Conservation (phyloP, 35 echinoderm and acorn worm species). For the Anneissia japonica region DNA sequence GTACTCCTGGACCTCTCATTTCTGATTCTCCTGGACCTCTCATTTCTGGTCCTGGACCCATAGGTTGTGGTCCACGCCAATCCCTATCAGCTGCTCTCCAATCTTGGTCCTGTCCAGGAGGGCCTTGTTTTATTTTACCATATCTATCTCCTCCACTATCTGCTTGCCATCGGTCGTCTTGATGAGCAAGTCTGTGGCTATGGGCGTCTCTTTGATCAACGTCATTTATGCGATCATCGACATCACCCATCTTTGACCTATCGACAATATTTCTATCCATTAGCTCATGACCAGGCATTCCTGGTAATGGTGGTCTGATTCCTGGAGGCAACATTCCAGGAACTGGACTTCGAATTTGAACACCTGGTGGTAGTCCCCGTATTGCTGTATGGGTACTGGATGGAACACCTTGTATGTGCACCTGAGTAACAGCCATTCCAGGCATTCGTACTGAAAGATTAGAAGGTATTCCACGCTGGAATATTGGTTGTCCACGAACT, state of each 20-base stretch:
- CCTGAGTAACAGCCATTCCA: neutral
- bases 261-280: neutral
- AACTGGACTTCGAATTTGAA: neutral
- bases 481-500: neutral
- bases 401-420: neutral
- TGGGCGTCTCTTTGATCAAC: neutral
- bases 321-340: neutral
- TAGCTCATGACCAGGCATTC: neutral
- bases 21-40: neutral
- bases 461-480: neutral
- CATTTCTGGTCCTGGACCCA: neutral
- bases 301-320: neutral
- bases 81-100: neutral
- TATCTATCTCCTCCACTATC: neutral
- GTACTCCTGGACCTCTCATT: neutral
- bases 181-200: neutral
- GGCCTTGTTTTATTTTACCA: neutral
- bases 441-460: neutral
- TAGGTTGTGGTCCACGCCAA: neutral
- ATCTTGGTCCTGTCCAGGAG: neutral
- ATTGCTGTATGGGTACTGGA: neutral
- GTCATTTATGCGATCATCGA: neutral
- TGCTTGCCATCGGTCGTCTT: neutral
- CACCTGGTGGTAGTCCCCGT: neutral
- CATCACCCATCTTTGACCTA: neutral